A percentile compares a stretch with the other conserved stretches of the same genome.
Conservation (phyloP, 1,140 invertebrate genomes). For the Trichonephila inaurata region DNA sequence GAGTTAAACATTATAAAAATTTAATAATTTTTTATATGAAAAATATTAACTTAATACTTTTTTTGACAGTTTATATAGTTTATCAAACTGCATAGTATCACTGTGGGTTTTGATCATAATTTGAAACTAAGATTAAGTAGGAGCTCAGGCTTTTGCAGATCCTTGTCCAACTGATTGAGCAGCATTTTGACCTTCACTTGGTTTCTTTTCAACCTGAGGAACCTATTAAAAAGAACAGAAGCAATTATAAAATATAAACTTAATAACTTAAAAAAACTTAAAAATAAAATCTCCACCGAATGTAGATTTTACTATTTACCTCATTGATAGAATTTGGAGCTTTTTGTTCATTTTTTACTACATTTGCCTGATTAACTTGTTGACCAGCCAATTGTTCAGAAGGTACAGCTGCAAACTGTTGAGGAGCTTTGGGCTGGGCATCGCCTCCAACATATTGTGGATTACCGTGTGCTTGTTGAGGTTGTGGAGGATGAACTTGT, state of each 20-base stretch:
- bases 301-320: not conserved
- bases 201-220: slow-evolving; percentile 18
- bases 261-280: not conserved
- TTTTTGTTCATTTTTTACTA: slow-evolving; percentile 6
- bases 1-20: not conserved
- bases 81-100: not conserved
- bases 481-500: slow-evolving; percentile 56
- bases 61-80: not conserved
- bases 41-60: slow-evolving; percentile 12
- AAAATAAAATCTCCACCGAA: not conserved
- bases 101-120: slow-evolving; percentile 11
- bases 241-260: not conserved
- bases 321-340: not conserved
- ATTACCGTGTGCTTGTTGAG: slow-evolving; percentile 54
- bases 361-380: slow-evolving; percentile 4
- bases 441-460: slow-evolving; percentile 69
- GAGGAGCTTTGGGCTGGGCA: slow-evolving; percentile 12
- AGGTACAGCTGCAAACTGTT: slow-evolving; percentile 33
- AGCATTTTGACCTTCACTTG: not conserved
- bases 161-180: not conserved
- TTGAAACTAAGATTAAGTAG: slow-evolving; percentile 1
- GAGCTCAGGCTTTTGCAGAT: not conserved
- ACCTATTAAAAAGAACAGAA: slow-evolving; percentile 10
- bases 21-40: not conserved
- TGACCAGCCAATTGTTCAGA: slow-evolving; percentile 74